Evolutionary conservation across 2,113 vertebrate genomes (phyloP).

Genomic region (Falco punctatus): DNA sequence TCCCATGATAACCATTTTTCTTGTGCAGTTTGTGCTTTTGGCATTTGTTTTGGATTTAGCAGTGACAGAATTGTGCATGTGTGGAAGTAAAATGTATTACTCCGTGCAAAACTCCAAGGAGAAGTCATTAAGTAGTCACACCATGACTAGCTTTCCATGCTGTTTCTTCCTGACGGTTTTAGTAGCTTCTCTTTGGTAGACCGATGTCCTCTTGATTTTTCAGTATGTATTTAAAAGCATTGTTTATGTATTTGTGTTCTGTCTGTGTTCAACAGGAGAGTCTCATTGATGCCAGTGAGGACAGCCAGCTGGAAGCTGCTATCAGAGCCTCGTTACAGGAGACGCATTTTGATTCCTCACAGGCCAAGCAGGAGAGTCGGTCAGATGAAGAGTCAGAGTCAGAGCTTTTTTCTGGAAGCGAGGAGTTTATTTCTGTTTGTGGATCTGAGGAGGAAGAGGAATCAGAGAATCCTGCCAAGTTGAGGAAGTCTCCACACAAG

Average conservation of each 20-base stretch:
- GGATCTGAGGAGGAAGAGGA: constrained; percentile 90
- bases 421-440: constrained; percentile 95
- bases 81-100: background rate
- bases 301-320: constrained; percentile 98
- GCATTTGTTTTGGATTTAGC: background rate
- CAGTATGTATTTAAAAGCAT: rapidly evolving
- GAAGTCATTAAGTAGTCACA: background rate
- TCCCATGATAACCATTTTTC: background rate
- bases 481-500: constrained; percentile 92
- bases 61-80: background rate
- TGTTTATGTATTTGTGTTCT: constrained; percentile 4
- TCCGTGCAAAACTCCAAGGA: background rate
- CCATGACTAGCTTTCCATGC: background rate
- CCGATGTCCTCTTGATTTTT: background rate
- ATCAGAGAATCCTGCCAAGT: constrained; percentile 75
- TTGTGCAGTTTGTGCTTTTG: background rate
- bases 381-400: constrained; percentile 96
- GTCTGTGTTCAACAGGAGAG: constrained; percentile 85
- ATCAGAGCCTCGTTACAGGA: constrained; percentile 96
- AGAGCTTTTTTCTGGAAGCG: constrained; percentile 95
- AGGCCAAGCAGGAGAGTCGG: constrained; percentile 84
- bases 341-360: constrained; percentile 93
- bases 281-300: constrained; percentile 97
- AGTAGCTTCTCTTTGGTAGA: background rate
- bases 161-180: background rate